Evolutionary conservation across 2,888 invertebrate species (phyloP), one percentile per base, ranked within the genome.

Genomic region (Dendrolimus pini): DNA sequence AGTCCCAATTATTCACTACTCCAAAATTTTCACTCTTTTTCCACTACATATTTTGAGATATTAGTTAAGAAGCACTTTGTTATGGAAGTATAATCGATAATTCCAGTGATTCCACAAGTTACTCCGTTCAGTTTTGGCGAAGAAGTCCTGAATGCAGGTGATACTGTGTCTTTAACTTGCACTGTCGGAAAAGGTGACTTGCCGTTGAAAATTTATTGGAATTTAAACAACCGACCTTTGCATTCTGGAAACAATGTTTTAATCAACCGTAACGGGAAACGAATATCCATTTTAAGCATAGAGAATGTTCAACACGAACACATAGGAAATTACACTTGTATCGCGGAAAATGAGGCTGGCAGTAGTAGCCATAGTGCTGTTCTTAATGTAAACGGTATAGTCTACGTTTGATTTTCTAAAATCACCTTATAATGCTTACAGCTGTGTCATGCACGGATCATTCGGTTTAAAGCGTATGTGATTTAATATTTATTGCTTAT

Each of bases 81-180:
- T 59, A 57, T 52, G 18, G 18, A 55, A 56, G 41, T 53, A 18
- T 59, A 55, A 63, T 54, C n/a, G 47, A 9, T 63, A 56, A 75
- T 72, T 59, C 62, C 85, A 96, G 96, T 96, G 82, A 91, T 93
- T 70, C 96, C 96, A 62, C 95, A 96, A 92, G 95, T 96, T 70
- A 93, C 94, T 60, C 93, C 94, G 56, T 96, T 96, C 75, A 93
- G 93, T 76, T 96, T 96, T 77, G 95, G 95, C 59, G 95, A 95
- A 70, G 94, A 94, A 64, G 90, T 93, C 62, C 88, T 93, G 54
- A 95, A 95, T 72, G 94, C 94, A 62, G 95, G 95, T 60, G 95
- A 96, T 75, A 92, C 94, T 55, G 94, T 94, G 12, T 94, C 94
- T 54, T 85, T 93, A 9, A 93, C 93, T 52, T 95, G 95, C 77